A percentile compares a stretch with the other conserved stretches of the same genome.
These are phyloP conservation scores for Pseudorhombus dupliciocellatus DNA, from an alignment of 2,113 vertebrate species.

Conservation along the genomic window DNA sequence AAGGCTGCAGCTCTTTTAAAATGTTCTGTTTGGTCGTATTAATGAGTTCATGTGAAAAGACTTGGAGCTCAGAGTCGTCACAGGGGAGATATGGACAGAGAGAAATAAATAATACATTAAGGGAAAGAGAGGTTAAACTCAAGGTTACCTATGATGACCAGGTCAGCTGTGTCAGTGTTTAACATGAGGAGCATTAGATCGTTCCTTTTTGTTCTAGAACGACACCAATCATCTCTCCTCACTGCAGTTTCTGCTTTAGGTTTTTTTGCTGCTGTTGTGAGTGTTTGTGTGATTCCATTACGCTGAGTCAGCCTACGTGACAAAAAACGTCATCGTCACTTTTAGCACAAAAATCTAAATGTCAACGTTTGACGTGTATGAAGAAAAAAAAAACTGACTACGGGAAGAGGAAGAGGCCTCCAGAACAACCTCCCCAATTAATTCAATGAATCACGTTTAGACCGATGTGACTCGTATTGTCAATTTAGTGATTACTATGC, in stretches of 20 bases:
- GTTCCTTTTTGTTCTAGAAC: conserved; percentile 17
- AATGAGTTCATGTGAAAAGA: no score
- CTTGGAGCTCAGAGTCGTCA: no score
- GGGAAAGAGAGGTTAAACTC: neutral
- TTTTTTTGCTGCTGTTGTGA: neutral
- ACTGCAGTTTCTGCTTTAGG: neutral
- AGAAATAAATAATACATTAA: neutral
- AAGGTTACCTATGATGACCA: neutral
- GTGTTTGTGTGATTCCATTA: conserved; percentile 13
- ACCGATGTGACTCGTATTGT: neutral
- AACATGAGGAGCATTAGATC: conserved; percentile 56
- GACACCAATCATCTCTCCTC: conserved; percentile 35
- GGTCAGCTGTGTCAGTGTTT: neutral
- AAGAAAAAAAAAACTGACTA: neutral
- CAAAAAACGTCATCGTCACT: neutral
- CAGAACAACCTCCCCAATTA: neutral
- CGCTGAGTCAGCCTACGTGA: conserved; percentile 6
- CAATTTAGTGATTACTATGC: conserved; percentile 13
- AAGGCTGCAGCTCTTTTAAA: neutral
- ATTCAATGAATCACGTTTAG: neutral
- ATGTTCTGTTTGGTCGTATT: no score
- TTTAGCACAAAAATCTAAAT: neutral
- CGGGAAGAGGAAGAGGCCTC: neutral
- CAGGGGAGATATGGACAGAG: no score
- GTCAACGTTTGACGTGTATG: neutral